Percentiles rank a stretch among this genome's conserved stretches.
phyloP scores from a whole-genome alignment of 2,113 vertebrate genomes.

The Pituophis catenifer region DNA sequence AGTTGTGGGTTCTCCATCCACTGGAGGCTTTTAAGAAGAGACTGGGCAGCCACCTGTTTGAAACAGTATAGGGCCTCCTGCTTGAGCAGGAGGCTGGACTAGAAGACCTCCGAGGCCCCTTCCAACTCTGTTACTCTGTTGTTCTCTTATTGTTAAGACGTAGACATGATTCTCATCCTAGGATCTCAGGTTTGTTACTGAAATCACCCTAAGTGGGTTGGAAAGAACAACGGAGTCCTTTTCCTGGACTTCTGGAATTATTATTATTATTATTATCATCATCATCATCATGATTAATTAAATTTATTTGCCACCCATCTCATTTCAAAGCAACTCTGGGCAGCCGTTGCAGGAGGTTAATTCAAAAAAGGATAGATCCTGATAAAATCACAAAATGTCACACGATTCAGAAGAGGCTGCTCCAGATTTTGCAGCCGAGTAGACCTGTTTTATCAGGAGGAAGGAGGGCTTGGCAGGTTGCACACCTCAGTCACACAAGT shows the following conservation, averaged over 20 bases:
- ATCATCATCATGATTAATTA: not conserved
- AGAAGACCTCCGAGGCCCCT: not conserved
- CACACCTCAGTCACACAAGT: not conserved
- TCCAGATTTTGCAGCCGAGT: not conserved
- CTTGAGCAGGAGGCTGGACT: not conserved
- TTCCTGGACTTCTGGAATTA: not conserved
- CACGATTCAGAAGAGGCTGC: too few species aligned
- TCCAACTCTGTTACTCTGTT: not conserved
- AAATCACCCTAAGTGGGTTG: not conserved
- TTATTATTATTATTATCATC: not conserved
- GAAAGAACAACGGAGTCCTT: too few species aligned
- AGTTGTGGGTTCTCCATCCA: too few species aligned
- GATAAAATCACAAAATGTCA: not conserved
- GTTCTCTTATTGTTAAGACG: not conserved
- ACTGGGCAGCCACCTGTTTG: too few species aligned
- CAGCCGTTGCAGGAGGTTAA: not conserved
- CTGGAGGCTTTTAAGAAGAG: too few species aligned
- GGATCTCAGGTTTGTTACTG: not conserved
- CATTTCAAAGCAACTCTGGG: not conserved
- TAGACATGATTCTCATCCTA: not conserved
- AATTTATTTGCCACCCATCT: not conserved
- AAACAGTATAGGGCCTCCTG: too few species aligned
- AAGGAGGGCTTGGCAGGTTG: too few species aligned
- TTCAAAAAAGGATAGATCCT: not conserved
- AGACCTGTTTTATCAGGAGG: not conserved